Percentiles rank a stretch among this genome's conserved stretches.
These are phyloP conservation scores for Macropus fuliginosus DNA, from an alignment of 2,797 vertebrate species.

Conservation along the genomic window DNA sequence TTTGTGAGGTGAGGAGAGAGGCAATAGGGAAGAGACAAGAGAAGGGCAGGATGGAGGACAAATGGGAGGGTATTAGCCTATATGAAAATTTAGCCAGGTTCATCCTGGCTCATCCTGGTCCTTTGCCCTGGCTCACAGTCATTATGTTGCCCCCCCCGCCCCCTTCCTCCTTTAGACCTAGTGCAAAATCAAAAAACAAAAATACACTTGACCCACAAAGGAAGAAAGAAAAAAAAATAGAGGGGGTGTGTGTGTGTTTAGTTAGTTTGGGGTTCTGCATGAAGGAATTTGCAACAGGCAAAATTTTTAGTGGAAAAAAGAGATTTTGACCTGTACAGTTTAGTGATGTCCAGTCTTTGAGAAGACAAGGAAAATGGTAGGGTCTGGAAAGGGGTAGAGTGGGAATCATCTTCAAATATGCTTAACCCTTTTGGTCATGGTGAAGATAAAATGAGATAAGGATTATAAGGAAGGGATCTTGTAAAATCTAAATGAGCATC, in stretches of 20 bases:
- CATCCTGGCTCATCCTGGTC: background rate
- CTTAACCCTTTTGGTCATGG: background rate
- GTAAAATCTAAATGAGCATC: background rate
- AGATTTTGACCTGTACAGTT: background rate
- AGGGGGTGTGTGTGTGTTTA: too few relatives aligned
- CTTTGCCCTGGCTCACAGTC: background rate
- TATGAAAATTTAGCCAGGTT: background rate
- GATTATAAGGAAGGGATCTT: background rate
- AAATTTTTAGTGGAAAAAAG: slow-evolving; percentile 34
- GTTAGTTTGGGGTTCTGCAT: background rate
- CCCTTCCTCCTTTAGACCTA: background rate
- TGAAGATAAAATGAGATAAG: background rate
- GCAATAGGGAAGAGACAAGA: background rate
- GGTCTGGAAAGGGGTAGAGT: background rate
- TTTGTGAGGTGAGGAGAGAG: slow-evolving; percentile 40
- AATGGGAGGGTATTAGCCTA: background rate
- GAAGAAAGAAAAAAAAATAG: background rate
- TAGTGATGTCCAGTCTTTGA: background rate
- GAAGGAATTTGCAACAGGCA: slow-evolving; percentile 32
- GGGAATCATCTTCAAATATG: background rate
- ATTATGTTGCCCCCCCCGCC: rapidly evolving
- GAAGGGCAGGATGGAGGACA: background rate
- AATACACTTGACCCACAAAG: background rate
- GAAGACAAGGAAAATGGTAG: slow-evolving; percentile 28
- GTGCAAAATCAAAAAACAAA: background rate